Base-by-base conservation (phyloP, 30 jellyfish, hydroid and myxozoan species). In the Aurelia aurita complex sp. Pacific region DNA sequence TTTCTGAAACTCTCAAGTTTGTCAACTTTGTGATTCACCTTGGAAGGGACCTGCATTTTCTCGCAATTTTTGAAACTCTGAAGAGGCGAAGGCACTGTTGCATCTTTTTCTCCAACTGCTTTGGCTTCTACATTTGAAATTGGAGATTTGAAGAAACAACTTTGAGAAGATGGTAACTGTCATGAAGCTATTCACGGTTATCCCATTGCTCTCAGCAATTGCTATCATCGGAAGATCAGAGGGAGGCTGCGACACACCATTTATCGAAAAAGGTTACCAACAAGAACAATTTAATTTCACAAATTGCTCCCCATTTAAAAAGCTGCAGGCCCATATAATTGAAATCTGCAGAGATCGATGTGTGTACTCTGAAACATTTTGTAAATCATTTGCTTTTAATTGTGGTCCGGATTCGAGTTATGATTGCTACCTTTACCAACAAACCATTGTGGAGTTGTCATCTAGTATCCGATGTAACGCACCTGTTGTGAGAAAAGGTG, bases 321-420 rank as follows among this genome's bases (percentile, higher is more conserved):
- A 61, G 15, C 3, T n/a, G 0, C 3, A 23, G 38, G 36, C 70
- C 13, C 70, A n/a, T n/a, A 13, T 23, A 2, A 61, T 61, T 61
- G 70, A 61, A n/a, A 17, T 61, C 36, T 61, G 70, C 70, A 61
- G 70, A 61, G 70, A 61, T n/a, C 32, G 36, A 11, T 61, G 70
- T 12, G 32, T 17, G 36, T 17, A 5, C 32, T n/a, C 70, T 13
- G 36, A 13, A 6, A 4, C 36, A 23, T 5, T 3, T 17, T 61
- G 70, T 61, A 23, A 17, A 5, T 61, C 70, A 61, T 61, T 61
- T 23, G 13, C 36, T 12, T 61, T 17, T 13, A 61, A 61, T 61
- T 61, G 70, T 23, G 36, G 36, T 17, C 10, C 70, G 15, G 36
- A 61, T 23, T 61, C 40, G 11, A 3, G 10, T 5, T 23, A 61